These are phyloP conservation scores for Drosophila baimaii DNA, from an alignment of 1,140 invertebrate genomes.

Conservation along the genomic window DNA sequence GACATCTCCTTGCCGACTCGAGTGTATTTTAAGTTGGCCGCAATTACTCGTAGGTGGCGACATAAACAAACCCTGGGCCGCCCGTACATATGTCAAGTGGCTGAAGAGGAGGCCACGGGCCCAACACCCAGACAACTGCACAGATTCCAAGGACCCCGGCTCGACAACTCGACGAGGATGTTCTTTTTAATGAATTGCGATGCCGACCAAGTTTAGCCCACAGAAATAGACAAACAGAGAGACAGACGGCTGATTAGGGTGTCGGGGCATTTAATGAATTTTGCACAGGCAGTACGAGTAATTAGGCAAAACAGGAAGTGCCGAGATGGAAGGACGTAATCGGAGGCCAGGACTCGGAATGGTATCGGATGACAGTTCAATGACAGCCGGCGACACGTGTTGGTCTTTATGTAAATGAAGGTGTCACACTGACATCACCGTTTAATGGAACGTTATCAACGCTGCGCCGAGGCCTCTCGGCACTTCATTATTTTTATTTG, in stretches of 20 bases:
- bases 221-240: conserved; percentile 12
- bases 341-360: conserved; percentile 15
- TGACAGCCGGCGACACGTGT: conserved; percentile 49
- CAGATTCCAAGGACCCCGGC: conserved; percentile 29
- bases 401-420: conserved; percentile 57
- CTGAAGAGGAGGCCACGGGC: conserved; percentile 25
- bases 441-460: conserved; percentile 46
- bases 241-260: conserved; percentile 36
- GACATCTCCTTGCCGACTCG: conserved; percentile 15
- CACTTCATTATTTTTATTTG: conserved; percentile 37
- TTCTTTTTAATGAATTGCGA: conserved; percentile 72
- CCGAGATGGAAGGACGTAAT: conserved; percentile 22
- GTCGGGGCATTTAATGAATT: conserved; percentile 61
- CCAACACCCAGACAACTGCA: conserved; percentile 16
- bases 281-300: conserved; percentile 36
- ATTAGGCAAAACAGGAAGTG: conserved; percentile 55
- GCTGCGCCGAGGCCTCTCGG: conserved; percentile 1
- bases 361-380: conserved; percentile 56
- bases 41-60: conserved; percentile 55
- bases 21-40: conserved; percentile 71
- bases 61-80: conserved; percentile 47
- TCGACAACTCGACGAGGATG: conserved; percentile 51
- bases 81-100: conserved; percentile 18
- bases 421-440: conserved; percentile 61
- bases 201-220: conserved; percentile 55